Percentiles rank a stretch among this genome's conserved stretches.
These are phyloP conservation scores for Andrena marginata DNA, from an alignment of 2,888 invertebrate genomes.

Conservation along the genomic window DNA sequence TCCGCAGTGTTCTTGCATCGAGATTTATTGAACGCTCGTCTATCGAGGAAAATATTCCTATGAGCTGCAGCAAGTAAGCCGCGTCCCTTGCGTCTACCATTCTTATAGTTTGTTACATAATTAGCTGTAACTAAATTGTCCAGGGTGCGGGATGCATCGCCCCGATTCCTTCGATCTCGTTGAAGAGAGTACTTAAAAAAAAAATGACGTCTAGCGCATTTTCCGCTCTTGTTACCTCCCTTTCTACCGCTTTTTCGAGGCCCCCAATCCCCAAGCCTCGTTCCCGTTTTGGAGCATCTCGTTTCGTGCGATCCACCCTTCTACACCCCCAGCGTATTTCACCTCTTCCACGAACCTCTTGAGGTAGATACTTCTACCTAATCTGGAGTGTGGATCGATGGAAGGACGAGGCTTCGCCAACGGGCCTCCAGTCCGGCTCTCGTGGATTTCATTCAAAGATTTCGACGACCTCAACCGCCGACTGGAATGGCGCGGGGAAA, in stretches of 20 bases:
- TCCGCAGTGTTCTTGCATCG: neutral
- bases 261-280: conserved; percentile 59
- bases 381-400: conserved; percentile 66
- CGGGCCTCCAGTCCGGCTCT: conserved; percentile 45
- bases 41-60: neutral
- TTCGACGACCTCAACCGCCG: conserved; percentile 35
- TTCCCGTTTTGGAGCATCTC: conserved; percentile 62
- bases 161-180: neutral
- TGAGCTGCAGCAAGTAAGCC: neutral
- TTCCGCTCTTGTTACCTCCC: conserved; percentile 31
- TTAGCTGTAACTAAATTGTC: neutral
- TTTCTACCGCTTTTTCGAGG: conserved; percentile 50
- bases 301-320: conserved; percentile 52
- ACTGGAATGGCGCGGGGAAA: conserved; percentile 16
- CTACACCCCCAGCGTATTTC: conserved; percentile 20
- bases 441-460: conserved; percentile 68
- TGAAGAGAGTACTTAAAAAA: conserved; percentile 13
- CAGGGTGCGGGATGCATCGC: conserved; percentile 5
- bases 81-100: neutral
- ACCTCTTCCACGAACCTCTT: conserved; percentile 45
- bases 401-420: conserved; percentile 37
- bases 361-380: conserved; percentile 52
- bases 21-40: neutral
- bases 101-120: neutral
- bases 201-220: conserved; percentile 28